These are phyloP conservation scores for Aethes cnicana DNA, from an alignment of 2,888 invertebrate species.

Conservation along the genomic window DNA sequence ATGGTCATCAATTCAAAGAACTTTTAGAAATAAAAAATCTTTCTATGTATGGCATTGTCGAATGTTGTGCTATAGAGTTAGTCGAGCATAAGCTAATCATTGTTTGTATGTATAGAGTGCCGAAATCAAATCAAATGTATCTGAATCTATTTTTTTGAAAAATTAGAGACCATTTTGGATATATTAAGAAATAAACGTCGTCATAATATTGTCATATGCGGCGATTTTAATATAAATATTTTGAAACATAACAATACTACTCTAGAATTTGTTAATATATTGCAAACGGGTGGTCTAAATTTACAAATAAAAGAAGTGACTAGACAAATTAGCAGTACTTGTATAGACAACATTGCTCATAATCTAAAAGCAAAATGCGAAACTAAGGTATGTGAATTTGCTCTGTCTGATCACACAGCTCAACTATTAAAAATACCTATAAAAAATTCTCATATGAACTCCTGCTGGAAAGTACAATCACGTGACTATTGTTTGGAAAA, in stretches of 20 bases:
- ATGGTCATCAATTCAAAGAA: constrained; percentile 1
- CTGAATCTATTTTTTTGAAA: constrained; percentile 3
- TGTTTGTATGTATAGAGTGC: constrained; percentile 10
- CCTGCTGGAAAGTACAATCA: not conserved
- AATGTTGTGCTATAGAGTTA: constrained; percentile 17
- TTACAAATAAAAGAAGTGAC: not conserved
- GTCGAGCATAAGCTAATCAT: constrained; percentile 5
- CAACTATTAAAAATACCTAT: not conserved
- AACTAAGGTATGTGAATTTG: not conserved
- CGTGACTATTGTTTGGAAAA: not conserved
- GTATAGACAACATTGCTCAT: not conserved
- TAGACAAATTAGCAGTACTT: not conserved
- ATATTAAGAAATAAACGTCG: not conserved
- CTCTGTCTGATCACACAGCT: not conserved
- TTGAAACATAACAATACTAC: not conserved
- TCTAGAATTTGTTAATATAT: not conserved
- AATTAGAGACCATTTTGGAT: not conserved
- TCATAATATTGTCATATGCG: not conserved
- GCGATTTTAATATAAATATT: no score
- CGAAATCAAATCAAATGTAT: not conserved
- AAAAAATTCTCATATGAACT: not conserved
- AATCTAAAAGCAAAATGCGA: not conserved
- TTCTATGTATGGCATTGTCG: constrained; percentile 8
- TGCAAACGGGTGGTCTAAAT: not conserved
- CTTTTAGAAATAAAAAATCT: constrained; percentile 5